phyloP scores from a whole-genome alignment of 2,113 vertebrate genomes.

The Anguilla rostrata region DNA sequence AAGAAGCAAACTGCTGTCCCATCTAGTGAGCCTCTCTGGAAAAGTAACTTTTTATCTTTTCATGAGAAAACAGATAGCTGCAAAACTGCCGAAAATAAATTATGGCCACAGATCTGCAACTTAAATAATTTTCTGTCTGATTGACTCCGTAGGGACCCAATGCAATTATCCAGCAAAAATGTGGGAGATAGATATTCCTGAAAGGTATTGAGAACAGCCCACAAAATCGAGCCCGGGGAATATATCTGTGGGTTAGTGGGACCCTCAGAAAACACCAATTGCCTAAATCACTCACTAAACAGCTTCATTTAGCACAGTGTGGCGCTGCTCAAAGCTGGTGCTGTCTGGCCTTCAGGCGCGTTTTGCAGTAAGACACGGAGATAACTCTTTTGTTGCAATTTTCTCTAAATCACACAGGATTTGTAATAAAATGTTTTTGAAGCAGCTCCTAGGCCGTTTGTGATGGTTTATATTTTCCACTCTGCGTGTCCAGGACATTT shows the following conservation, averaged over 20 bases:
- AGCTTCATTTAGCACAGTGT: constrained; percentile 33
- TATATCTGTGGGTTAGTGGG: constrained; percentile 18
- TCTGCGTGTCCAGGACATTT: constrained; percentile 94
- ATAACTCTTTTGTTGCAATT: constrained; percentile 28
- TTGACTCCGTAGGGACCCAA: not conserved
- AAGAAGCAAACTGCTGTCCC: not conserved
- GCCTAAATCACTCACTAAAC: constrained; percentile 21
- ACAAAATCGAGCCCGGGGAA: not conserved
- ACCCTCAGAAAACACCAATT: constrained; percentile 3
- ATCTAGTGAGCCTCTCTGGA: not conserved
- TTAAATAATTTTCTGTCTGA: not conserved
- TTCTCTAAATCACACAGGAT: constrained; percentile 29
- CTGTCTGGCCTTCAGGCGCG: constrained; percentile 6
- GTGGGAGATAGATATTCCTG: not conserved
- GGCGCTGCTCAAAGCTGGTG: constrained; percentile 10
- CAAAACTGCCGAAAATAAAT: constrained; percentile 1
- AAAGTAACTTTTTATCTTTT: not conserved
- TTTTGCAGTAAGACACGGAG: constrained; percentile 50
- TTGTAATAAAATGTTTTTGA: constrained; percentile 36
- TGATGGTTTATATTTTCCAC: constrained; percentile 93
- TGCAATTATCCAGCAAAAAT: constrained; percentile 9
- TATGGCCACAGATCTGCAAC: not conserved
- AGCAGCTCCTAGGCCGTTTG: constrained; percentile 55
- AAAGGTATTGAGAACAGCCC: not conserved
- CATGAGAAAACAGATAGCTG: constrained; percentile 9